Conservation (phyloP, 2,113 vertebrate genomes). For the Rhea pennata region DNA sequence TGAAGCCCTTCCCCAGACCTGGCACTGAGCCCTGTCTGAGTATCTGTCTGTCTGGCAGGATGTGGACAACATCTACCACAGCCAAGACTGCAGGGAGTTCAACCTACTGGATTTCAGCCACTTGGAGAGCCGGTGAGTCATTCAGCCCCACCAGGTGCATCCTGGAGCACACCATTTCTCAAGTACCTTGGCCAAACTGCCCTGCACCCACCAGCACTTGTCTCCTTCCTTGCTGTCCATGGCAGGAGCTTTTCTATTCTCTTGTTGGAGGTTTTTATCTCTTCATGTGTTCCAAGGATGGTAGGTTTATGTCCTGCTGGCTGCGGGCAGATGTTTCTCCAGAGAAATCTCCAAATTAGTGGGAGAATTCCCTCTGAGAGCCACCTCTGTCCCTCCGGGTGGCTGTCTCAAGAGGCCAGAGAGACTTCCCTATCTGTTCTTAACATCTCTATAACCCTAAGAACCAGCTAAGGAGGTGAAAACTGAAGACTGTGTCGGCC, state of each 20-base stretch:
- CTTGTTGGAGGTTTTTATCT: accelerated
- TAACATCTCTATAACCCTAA: too few species aligned
- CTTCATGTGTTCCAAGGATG: accelerated
- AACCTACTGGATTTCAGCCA: slow-evolving; percentile 80
- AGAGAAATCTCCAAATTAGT: too few species aligned
- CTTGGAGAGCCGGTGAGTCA: slow-evolving; percentile 77
- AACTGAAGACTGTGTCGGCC: too few species aligned
- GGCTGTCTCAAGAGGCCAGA: too few species aligned
- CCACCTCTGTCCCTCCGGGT: too few species aligned
- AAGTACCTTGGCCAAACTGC: too few species aligned
- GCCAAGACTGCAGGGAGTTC: neutral
- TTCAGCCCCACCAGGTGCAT: accelerated
- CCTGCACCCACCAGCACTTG: accelerated
- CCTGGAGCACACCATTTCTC: too few species aligned
- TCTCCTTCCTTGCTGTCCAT: neutral
- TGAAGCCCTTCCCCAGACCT: neutral
- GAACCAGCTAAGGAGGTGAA: too few species aligned
- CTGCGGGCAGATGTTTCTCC: too few species aligned
- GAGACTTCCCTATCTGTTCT: too few species aligned
- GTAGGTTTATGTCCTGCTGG: neutral
- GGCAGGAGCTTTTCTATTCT: accelerated
- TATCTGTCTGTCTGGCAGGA: slow-evolving; percentile 55
- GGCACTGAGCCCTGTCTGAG: neutral
- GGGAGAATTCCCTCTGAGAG: too few species aligned
- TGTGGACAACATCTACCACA: slow-evolving; percentile 82